These are phyloP conservation scores for Triplophysa bombifrons DNA, from an alignment of 2,797 vertebrate genomes.

Conservation along the genomic window DNA sequence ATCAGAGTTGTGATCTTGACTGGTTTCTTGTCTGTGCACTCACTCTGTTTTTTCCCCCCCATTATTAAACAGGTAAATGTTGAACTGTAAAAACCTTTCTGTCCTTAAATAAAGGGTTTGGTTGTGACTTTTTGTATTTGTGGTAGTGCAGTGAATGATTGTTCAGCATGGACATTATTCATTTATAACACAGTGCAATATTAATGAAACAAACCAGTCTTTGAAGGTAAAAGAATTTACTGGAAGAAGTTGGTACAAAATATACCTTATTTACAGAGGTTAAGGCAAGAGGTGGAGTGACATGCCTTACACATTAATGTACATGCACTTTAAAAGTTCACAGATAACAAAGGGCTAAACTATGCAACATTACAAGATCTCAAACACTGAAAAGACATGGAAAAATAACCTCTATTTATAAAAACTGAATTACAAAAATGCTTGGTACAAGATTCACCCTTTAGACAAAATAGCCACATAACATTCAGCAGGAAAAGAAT, in stretches of 20 bases:
- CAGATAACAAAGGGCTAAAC: conserved; percentile 69
- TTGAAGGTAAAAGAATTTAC: conserved; percentile 75
- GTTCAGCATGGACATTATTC: background rate
- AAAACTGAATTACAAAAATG: conserved; percentile 66
- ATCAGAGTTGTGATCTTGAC: background rate
- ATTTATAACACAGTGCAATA: background rate
- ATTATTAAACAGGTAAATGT: background rate
- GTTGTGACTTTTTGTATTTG: conserved; percentile 32
- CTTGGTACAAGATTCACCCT: conserved; percentile 55
- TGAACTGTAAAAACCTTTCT: background rate
- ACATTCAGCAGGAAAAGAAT: conserved; percentile 71
- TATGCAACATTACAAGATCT: conserved; percentile 67
- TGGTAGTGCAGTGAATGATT: background rate
- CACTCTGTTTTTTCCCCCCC: background rate
- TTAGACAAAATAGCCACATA: conserved; percentile 67
- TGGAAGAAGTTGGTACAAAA: conserved; percentile 70
- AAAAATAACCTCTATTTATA: conserved; percentile 72
- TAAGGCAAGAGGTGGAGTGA: conserved; percentile 68
- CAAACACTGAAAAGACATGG: conserved; percentile 58
- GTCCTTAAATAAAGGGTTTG: conserved; percentile 39
- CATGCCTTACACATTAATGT: conserved; percentile 65
- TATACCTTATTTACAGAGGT: conserved; percentile 76
- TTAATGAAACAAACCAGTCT: conserved; percentile 58
- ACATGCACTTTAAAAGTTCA: conserved; percentile 54
- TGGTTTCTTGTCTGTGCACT: background rate